phyloP scores from a whole-genome alignment of 1,140 invertebrate species.

The Leguminivora glycinivorella region DNA sequence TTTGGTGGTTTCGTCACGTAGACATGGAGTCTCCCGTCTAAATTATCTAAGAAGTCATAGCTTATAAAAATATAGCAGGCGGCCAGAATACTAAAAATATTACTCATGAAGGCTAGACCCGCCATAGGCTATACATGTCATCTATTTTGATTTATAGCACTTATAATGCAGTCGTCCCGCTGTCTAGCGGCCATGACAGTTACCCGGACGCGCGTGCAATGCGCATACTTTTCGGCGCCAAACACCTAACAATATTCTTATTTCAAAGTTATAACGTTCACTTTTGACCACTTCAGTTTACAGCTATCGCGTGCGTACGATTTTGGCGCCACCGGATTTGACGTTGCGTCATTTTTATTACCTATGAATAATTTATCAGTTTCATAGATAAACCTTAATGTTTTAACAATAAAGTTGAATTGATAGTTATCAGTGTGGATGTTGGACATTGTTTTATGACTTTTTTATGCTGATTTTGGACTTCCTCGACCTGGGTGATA shows the following conservation, averaged over 20 bases:
- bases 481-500: neutral
- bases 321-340: constrained; percentile 32
- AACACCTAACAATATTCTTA: too few relatives aligned
- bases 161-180: constrained; percentile 30
- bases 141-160: constrained; percentile 30
- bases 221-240: constrained; percentile 24
- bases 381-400: too few relatives aligned
- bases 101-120: too few relatives aligned
- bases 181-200: constrained; percentile 37
- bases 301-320: constrained; percentile 19
- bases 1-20: too few relatives aligned
- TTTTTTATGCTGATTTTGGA: neutral
- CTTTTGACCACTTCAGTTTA: too few relatives aligned
- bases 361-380: neutral
- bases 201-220: constrained; percentile 34
- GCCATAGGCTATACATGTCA: neutral
- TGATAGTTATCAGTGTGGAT: too few relatives aligned
- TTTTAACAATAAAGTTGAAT: too few relatives aligned
- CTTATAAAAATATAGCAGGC: too few relatives aligned
- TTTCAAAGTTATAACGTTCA: too few relatives aligned
- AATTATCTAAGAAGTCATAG: too few relatives aligned
- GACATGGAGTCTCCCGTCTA: too few relatives aligned
- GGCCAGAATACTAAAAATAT: too few relatives aligned
- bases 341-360: constrained; percentile 7
- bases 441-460: neutral